Evolutionary conservation across 2,888 invertebrate genomes (phyloP).

Genomic region (Dolomedes plantarius): DNA sequence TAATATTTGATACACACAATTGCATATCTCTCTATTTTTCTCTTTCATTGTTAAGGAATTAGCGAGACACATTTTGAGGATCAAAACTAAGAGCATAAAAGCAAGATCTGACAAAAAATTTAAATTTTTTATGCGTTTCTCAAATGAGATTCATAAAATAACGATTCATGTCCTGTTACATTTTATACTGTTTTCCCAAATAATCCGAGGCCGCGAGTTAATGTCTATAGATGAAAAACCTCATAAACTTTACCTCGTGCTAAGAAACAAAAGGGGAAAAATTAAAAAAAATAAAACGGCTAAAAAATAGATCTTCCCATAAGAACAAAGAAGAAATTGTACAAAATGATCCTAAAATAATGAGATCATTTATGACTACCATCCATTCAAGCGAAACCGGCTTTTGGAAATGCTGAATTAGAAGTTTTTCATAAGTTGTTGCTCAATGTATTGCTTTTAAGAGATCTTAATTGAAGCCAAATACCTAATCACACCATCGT

Average conservation of each 20-base stretch:
- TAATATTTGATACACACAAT: no score
- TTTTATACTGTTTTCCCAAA: no score
- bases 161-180: no score
- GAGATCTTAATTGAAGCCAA: constrained; percentile 70
- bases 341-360: constrained; percentile 52
- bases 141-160: no score
- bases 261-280: background rate
- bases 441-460: constrained; percentile 45
- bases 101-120: no score
- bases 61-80: no score
- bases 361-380: constrained; percentile 52
- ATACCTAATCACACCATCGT: constrained; percentile 62
- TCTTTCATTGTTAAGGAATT: no score
- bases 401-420: constrained; percentile 37
- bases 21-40: no score
- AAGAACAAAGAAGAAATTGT: constrained; percentile 39
- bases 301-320: constrained; percentile 8
- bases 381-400: constrained; percentile 43
- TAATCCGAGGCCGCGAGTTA: no score
- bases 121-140: no score
- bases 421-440: constrained; percentile 49
- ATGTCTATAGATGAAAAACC: no score
- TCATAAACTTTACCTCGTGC: background rate
- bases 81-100: no score
- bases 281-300: background rate